Base-by-base conservation (phyloP, 2,888 invertebrate genomes). In the Linnaemya tessellans region DNA sequence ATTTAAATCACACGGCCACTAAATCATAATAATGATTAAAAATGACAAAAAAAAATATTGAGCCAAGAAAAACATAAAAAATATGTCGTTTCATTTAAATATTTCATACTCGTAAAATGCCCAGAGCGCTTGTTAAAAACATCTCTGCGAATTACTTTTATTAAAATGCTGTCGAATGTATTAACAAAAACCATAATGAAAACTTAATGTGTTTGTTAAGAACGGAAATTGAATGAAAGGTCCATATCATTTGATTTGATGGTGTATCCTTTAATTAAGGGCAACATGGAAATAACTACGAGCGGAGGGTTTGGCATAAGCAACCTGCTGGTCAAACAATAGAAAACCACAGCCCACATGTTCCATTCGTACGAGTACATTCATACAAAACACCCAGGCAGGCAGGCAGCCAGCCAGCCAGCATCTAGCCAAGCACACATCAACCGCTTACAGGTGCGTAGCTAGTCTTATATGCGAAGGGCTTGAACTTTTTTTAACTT, bases 161-260 rank as follows among this genome's bases (percentile, higher is more conserved):
- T 5, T n/a, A 70, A 11, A 41, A 11, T 4, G 7, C 10, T 41
- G 10, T 43, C 30, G 46, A 10, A 10, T 10, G 73, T 41, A 54
- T 64, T 25, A 64, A 41, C 9, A 30, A 75, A 20, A 75, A 20
- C 30, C 65, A 43, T 35, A 46, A 65, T 56, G 25, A 65, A 67
- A 13, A 30, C 25, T 41, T 65, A 13, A 38, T 38, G 15, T 13
- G 49, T 58, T 9, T 18, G 15, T 10, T n/a, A 41, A 41, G n/a
- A n/a, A 30, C 9, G 30, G 3, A 35, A 49, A 22, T 13, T 35
- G 20, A 43, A 58, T 46, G 18, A 62, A 62, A 75, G 25, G 65
- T 54, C 18, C 30, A 68, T 68, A 64, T 49, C 60, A 78, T 78
- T 73, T 71, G 51, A 77, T 73, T 73, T 75, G 18, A 64, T 75